These are phyloP conservation scores for Archips crataeganus DNA, from an alignment of 2,888 invertebrate genomes.

Conservation along the genomic window DNA sequence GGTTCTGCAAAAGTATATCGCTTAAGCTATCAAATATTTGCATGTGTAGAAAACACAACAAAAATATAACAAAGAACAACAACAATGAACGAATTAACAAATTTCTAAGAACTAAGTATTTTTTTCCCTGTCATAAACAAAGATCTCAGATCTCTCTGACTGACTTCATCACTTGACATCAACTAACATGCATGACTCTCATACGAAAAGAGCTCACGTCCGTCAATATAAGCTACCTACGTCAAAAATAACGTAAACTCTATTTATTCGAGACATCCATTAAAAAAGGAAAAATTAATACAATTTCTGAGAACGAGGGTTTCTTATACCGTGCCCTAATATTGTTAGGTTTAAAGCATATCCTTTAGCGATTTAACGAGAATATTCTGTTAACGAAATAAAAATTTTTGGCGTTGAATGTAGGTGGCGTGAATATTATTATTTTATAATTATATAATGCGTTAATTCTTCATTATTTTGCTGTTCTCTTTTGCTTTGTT, in stretches of 20 bases:
- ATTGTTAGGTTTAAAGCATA: conserved; percentile 10
- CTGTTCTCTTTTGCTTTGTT: too few relatives aligned
- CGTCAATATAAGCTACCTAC: conserved; percentile 25
- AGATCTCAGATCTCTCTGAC: not conserved
- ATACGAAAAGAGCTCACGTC: conserved; percentile 7
- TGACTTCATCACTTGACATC: not conserved
- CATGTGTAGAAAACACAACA: too few relatives aligned
- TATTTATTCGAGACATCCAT: conserved; percentile 39
- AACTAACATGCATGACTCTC: not conserved
- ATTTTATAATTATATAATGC: too few relatives aligned
- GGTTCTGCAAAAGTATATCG: too few relatives aligned
- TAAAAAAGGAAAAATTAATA: conserved; percentile 42
- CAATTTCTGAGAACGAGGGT: conserved; percentile 40
- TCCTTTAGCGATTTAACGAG: not conserved
- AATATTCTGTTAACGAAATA: not conserved
- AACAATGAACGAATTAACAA: too few relatives aligned
- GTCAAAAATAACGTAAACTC: conserved; percentile 32
- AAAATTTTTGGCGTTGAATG: too few relatives aligned
- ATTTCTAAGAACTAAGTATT: not conserved
- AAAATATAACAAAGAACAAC: too few relatives aligned
- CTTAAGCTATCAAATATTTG: too few relatives aligned
- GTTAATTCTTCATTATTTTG: too few relatives aligned
- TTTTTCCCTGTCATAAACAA: not conserved
- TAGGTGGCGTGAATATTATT: too few relatives aligned
- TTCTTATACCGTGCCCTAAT: conserved; percentile 31